Percentiles rank a stretch among this genome's conserved stretches.
Conservation (phyloP, 1,140 invertebrate species). For the Apis laboriosa region DNA sequence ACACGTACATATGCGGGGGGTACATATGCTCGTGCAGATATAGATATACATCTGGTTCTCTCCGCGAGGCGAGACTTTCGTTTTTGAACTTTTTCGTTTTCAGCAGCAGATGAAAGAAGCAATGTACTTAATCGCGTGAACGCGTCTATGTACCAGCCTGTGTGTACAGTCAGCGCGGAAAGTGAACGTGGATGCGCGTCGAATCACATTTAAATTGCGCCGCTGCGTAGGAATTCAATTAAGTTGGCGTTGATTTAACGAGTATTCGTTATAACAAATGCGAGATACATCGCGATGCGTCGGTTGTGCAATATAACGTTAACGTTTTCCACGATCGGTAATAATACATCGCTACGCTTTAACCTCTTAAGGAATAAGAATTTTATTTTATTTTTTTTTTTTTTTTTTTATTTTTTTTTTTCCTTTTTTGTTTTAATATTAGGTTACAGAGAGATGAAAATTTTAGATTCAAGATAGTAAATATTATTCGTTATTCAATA, state of each 20-base stretch:
- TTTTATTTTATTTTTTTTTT: too few species aligned
- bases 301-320: neutral
- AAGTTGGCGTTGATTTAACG: constrained; percentile 12
- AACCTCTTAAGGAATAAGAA: neutral
- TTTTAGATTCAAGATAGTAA: neutral
- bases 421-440: too few species aligned
- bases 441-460: too few species aligned
- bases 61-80: constrained; percentile 10
- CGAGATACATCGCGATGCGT: neutral
- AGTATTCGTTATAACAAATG: neutral
- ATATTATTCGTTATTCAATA: neutral
- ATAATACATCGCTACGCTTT: neutral
- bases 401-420: too few species aligned
- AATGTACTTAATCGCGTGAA: constrained; percentile 50
- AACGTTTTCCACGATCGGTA: neutral
- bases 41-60: neutral
- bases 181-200: neutral
- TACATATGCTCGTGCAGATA: neutral
- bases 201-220: neutral
- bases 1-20: neutral
- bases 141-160: constrained; percentile 28
- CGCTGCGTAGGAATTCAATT: constrained; percentile 8
- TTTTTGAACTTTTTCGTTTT: constrained; percentile 52
- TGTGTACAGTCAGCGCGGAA: constrained; percentile 40
- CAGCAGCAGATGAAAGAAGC: constrained; percentile 51